Evolutionary conservation across 2,888 invertebrate species (phyloP).

Genomic region (Polietes domitor): DNA sequence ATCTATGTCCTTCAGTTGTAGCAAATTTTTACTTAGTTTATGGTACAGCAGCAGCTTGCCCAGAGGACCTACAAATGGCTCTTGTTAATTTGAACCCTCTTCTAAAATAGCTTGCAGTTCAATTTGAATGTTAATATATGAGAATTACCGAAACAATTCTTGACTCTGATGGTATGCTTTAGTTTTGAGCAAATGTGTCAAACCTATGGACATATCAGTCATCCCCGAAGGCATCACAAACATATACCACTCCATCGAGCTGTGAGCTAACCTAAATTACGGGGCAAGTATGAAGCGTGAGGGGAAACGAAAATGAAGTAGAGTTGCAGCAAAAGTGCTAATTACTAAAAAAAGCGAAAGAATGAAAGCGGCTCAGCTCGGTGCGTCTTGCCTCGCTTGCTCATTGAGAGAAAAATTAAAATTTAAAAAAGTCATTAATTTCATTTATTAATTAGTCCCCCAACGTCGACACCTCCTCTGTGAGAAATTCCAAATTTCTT

Average conservation of each 20-base stretch:
- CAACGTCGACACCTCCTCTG: constrained; percentile 22
- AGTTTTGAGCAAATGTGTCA: background rate
- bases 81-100: too few relatives aligned
- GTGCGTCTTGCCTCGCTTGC: too few relatives aligned
- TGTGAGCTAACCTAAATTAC: too few relatives aligned
- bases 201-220: background rate
- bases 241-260: background rate
- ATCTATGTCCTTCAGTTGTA: too few relatives aligned
- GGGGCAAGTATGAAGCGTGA: background rate
- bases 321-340: background rate
- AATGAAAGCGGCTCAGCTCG: background rate
- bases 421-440: constrained; percentile 73
- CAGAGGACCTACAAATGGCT: too few relatives aligned
- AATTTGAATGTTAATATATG: too few relatives aligned
- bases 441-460: constrained; percentile 77
- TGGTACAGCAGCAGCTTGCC: too few relatives aligned
- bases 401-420: background rate
- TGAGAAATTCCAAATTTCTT: constrained; percentile 14
- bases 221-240: background rate
- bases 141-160: too few relatives aligned
- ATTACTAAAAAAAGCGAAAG: background rate
- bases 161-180: too few relatives aligned
- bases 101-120: too few relatives aligned
- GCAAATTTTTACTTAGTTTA: too few relatives aligned
- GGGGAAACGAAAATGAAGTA: background rate